These are phyloP conservation scores for Campylorhamphus procurvoides DNA, from an alignment of 2,113 vertebrate genomes.

Conservation along the genomic window DNA sequence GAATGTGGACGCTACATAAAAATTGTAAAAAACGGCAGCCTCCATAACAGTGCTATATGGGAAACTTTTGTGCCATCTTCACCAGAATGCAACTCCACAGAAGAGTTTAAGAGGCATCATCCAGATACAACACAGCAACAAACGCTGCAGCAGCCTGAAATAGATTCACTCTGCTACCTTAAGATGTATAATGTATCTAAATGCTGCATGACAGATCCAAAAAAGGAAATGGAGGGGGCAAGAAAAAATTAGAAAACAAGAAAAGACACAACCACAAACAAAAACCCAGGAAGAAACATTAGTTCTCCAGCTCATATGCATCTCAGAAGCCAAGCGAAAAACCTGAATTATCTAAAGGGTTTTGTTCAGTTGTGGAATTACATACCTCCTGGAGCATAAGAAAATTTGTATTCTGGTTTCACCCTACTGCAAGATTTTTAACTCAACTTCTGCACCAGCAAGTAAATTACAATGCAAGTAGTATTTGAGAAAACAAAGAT, in stretches of 20 bases:
- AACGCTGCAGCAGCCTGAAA: not conserved
- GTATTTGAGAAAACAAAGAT: constrained; percentile 13
- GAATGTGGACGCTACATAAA: not conserved
- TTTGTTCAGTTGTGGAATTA: not conserved
- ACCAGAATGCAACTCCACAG: not conserved
- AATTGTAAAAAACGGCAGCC: not conserved
- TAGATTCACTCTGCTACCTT: not conserved
- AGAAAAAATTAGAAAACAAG: not conserved
- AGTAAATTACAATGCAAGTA: constrained; percentile 11
- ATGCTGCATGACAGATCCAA: not conserved
- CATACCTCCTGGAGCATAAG: not conserved
- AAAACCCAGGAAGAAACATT: not conserved
- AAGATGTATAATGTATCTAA: not conserved
- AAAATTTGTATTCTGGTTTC: not conserved
- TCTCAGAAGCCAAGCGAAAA: not conserved
- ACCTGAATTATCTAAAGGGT: not conserved
- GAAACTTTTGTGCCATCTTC: not conserved
- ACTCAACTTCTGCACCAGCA: not conserved
- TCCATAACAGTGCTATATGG: not conserved
- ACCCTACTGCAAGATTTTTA: not conserved
- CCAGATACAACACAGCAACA: not conserved
- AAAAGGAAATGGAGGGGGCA: not conserved
- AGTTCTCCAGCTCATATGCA: not conserved
- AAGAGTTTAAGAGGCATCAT: not conserved
- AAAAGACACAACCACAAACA: not conserved